A percentile compares a stretch with the other conserved stretches of the same genome.
These are phyloP conservation scores for Saccostrea glomerata DNA, from an alignment of 1,140 invertebrate species.

Conservation along the genomic window DNA sequence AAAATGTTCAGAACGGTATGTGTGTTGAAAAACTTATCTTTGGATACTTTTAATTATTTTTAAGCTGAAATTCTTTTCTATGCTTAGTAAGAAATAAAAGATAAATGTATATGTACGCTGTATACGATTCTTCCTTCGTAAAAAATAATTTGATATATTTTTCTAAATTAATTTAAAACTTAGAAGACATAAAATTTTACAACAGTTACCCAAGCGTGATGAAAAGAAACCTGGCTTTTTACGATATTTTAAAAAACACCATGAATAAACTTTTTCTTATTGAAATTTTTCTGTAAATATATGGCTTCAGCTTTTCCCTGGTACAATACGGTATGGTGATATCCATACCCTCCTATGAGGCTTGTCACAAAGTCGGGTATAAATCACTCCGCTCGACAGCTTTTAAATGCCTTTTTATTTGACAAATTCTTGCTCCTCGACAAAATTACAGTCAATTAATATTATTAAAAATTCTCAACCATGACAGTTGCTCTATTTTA, in stretches of 20 bases:
- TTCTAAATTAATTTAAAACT: neutral
- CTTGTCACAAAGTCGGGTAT: constrained; percentile 8
- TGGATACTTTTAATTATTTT: neutral
- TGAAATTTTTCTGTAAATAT: constrained; percentile 36
- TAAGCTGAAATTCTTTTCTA: neutral
- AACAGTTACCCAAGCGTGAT: neutral
- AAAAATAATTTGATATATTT: no score
- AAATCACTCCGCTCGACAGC: constrained; percentile 30
- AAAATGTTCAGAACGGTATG: constrained; percentile 6
- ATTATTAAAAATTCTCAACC: constrained; percentile 40
- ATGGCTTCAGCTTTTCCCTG: constrained; percentile 5
- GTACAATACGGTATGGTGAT: constrained; percentile 25
- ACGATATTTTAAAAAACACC: constrained; percentile 13
- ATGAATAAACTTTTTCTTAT: constrained; percentile 36
- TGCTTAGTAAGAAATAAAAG: neutral
- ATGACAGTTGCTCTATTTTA: constrained; percentile 36
- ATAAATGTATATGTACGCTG: neutral
- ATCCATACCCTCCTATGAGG: neutral
- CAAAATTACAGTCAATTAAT: constrained; percentile 43
- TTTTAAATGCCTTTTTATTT: constrained; percentile 39
- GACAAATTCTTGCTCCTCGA: constrained; percentile 29
- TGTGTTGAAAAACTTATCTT: constrained; percentile 21
- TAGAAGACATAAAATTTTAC: neutral
- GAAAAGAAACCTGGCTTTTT: constrained; percentile 11
- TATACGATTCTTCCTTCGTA: neutral